These are phyloP conservation scores for Dryocosmus kuriphilus DNA, from an alignment of 2,888 invertebrate genomes.

Conservation along the genomic window DNA sequence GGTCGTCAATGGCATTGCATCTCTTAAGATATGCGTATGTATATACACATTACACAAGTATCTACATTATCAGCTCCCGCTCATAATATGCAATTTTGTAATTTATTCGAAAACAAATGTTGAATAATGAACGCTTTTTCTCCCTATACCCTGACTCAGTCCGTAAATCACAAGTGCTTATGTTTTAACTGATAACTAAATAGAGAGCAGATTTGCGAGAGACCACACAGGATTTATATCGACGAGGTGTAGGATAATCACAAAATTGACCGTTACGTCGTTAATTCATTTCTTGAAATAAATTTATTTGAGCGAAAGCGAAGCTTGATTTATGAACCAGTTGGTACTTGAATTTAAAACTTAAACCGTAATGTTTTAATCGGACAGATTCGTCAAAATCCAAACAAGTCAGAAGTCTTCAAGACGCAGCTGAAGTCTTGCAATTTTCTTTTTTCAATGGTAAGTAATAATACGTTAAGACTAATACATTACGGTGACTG, in stretches of 20 bases:
- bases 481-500: constrained; percentile 23
- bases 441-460: background rate
- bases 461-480: constrained; percentile 30
- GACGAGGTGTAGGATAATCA: background rate
- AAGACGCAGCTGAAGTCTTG: background rate
- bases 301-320: constrained; percentile 46
- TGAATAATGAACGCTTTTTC: background rate
- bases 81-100: background rate
- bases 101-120: background rate
- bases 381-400: constrained; percentile 8
- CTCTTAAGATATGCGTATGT: constrained; percentile 17
- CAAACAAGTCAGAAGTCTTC: background rate
- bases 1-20: constrained; percentile 25
- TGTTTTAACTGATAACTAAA: background rate
- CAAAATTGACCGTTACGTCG: constrained; percentile 56
- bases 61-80: background rate
- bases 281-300: constrained; percentile 55
- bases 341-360: constrained; percentile 37
- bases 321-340: constrained; percentile 55
- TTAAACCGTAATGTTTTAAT: background rate
- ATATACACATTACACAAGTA: background rate
- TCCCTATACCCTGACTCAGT: background rate
- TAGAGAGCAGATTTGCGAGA: background rate
- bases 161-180: background rate
- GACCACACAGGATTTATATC: constrained; percentile 49